Evolutionary conservation across 2,797 vertebrate species (phyloP).

Genomic region (Enteromius treurensis): DNA sequence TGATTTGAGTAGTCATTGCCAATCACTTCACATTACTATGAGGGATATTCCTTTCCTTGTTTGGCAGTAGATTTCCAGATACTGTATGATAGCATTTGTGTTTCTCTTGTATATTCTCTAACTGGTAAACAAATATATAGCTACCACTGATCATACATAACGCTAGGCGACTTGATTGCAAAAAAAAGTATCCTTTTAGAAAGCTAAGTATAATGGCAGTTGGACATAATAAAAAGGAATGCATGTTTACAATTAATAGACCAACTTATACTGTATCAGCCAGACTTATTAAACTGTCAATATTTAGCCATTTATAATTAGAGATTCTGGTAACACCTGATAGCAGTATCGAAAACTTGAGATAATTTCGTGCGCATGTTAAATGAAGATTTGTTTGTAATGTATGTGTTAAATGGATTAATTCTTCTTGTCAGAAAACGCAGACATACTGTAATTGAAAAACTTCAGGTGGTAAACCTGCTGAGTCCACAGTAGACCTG

Average conservation of each 20-base stretch:
- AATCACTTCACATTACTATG: neutral
- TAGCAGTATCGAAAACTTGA: neutral
- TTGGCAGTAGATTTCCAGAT: slow-evolving; percentile 1
- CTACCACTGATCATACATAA: neutral
- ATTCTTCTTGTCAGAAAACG: slow-evolving; percentile 2
- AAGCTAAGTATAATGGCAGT: neutral
- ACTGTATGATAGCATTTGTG: neutral
- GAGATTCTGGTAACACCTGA: neutral
- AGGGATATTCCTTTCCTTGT: neutral
- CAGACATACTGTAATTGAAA: neutral
- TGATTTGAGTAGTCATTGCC: neutral
- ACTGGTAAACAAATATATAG: neutral
- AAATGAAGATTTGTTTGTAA: neutral
- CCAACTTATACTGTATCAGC: neutral
- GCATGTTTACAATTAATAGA: neutral
- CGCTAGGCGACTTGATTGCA: neutral
- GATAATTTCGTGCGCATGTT: neutral
- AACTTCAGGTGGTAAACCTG: slow-evolving; percentile 3
- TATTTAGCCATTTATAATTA: neutral
- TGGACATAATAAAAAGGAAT: slow-evolving; percentile 3
- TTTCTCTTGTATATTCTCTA: neutral
- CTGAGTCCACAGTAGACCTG: neutral
- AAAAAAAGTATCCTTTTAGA: neutral
- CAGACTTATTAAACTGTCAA: neutral
- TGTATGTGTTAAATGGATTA: neutral